These are phyloP conservation scores for Latrodectus elegans DNA, from an alignment of 2,888 invertebrate species.

Conservation along the genomic window DNA sequence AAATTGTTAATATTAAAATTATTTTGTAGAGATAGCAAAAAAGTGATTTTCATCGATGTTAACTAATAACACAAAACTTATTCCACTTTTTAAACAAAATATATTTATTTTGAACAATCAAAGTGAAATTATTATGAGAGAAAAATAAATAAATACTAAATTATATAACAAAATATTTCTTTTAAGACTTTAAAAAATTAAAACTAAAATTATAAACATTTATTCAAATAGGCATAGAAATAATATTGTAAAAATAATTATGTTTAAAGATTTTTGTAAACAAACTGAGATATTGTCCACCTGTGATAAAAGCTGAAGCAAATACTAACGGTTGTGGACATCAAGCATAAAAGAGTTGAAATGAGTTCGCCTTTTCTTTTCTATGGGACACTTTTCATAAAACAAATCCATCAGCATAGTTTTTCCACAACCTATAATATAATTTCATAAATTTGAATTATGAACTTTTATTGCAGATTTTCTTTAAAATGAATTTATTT, in stretches of 20 bases:
- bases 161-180: neutral
- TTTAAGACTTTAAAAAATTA: neutral
- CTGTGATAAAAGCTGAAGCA: neutral
- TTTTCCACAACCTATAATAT: slow-evolving; percentile 86
- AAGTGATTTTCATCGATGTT: no score
- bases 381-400: slow-evolving; percentile 83
- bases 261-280: neutral
- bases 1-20: no score
- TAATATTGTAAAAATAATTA: neutral
- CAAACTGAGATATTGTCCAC: no score
- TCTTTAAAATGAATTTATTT: no score
- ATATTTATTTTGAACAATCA: no score
- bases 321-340: slow-evolving; percentile 82
- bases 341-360: slow-evolving; percentile 98
- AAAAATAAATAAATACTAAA: no score
- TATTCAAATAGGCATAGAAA: neutral
- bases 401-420: slow-evolving; percentile 99
- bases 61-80: no score
- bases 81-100: no score
- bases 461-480: no score
- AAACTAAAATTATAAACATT: neutral
- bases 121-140: no score
- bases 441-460: no score
- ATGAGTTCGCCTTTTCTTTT: slow-evolving; percentile 84
- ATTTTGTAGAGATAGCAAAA: no score